These are phyloP conservation scores for Agriopis marginaria DNA, from an alignment of 2,888 invertebrate species.

Conservation along the genomic window DNA sequence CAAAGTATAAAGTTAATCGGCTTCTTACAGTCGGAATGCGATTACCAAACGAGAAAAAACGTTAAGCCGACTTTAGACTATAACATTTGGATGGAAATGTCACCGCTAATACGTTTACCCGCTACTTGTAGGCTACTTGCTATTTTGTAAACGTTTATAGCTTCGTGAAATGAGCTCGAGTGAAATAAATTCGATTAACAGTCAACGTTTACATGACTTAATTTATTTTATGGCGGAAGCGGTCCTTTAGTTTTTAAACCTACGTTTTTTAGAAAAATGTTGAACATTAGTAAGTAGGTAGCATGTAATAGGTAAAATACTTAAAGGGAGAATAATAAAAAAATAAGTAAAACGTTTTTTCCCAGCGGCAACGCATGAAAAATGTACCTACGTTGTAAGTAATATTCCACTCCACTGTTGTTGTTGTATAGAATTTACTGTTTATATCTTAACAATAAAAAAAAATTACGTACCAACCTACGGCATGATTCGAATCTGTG, in stretches of 20 bases:
- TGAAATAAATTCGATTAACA: slow-evolving; percentile 27
- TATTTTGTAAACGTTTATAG: slow-evolving; percentile 35
- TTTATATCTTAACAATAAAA: too few species aligned
- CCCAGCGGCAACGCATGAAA: too few species aligned
- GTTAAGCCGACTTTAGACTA: slow-evolving; percentile 30
- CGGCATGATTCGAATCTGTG: too few species aligned
- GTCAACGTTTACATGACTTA: slow-evolving; percentile 19
- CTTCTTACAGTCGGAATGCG: slow-evolving; percentile 23
- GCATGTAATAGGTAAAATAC: too few species aligned
- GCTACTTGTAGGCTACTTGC: slow-evolving; percentile 20
- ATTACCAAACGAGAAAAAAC: slow-evolving; percentile 36
- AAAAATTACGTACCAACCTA: too few species aligned
- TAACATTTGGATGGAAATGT: slow-evolving; percentile 37
- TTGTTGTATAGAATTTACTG: too few species aligned
- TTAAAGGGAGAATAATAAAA: too few species aligned
- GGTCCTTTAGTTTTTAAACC: neutral
- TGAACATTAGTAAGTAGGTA: too few species aligned
- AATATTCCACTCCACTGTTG: too few species aligned
- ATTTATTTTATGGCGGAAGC: slow-evolving; percentile 5
- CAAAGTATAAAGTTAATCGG: slow-evolving; percentile 32
- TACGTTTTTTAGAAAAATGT: too few species aligned
- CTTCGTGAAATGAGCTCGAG: slow-evolving; percentile 27
- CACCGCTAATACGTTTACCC: slow-evolving; percentile 29
- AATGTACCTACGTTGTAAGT: too few species aligned
- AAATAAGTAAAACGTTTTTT: too few species aligned